These are phyloP conservation scores for Rhinolophus ferrumequinum DNA, from an alignment of 2,113 vertebrate genomes.

Conservation along the genomic window DNA sequence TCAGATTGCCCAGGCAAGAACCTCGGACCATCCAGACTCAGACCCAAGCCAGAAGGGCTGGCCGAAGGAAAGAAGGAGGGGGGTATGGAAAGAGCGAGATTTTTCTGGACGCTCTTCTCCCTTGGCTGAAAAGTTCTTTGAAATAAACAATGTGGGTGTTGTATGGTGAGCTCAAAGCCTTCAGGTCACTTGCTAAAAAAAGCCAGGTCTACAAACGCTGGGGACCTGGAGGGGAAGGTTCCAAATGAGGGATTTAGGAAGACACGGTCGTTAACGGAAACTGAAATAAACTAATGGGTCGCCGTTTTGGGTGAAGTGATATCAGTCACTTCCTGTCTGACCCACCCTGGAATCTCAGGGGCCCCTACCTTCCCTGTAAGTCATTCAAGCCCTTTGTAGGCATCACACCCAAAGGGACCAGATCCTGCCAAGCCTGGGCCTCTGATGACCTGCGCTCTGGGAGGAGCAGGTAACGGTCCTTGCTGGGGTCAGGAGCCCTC, in stretches of 20 bases:
- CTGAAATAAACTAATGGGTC: neutral
- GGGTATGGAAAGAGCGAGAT: neutral
- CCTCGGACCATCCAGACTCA: neutral
- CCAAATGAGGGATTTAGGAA: neutral
- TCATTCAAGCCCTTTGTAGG: neutral
- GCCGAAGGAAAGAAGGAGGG: neutral
- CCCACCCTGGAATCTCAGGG: neutral
- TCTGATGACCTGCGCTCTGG: accelerated
- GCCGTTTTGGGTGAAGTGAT: neutral
- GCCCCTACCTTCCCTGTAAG: too few relatives aligned
- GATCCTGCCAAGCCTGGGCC: neutral
- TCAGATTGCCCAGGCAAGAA: accelerated
- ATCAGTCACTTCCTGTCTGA: neutral
- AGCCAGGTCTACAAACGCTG: neutral
- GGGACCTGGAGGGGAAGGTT: neutral
- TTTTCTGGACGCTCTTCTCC: neutral
- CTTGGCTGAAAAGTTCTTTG: constrained; percentile 30
- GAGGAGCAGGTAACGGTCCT: neutral
- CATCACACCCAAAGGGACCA: neutral
- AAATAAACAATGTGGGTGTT: constrained; percentile 46
- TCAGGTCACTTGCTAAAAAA: constrained; percentile 16
- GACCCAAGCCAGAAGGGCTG: neutral
- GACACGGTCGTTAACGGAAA: accelerated
- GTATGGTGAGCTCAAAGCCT: neutral
- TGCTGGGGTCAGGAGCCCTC: too few relatives aligned